Base-by-base conservation (phyloP, 2,888 invertebrate species). In the Hoplodrina blanda region DNA sequence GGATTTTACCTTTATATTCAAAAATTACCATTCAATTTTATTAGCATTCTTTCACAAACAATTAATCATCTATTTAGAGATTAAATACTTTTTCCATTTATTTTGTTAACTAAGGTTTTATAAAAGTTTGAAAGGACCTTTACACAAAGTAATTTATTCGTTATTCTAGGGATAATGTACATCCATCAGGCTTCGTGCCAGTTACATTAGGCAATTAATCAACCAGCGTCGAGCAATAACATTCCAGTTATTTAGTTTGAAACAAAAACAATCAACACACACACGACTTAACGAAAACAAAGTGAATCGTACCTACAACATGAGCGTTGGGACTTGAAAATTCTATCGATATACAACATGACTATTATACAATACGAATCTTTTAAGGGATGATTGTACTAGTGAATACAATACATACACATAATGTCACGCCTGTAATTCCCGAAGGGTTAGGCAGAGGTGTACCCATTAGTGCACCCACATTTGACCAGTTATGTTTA, bases 181-280 rank as follows among this genome's bases (percentile, higher is more conserved):
- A 68, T 69, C 64, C 68, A 68, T 79, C 80, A 75, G 53, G 19
- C 41, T 65, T 54, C 46, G 56, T 19, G 46, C 50, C 68, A 44
- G 57, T 75, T 65, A 62, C 62, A 79, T 79, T 75, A 69, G 64
- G 64, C 33, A 65, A 79, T 77, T 79, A 64, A 77, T 77, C 80
- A 77, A 62, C 46, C 61, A 33, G 54, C 19, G 60, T 33, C 62
- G 61, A 67, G 67, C 79, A 78, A 79, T 67, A 65, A 61, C 65
- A 66, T 77, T 79, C 44, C 55, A 74, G 80, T 74, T 77, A 75
- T 79, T 77, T 79, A 64, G 75, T 74, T 77, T 46, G n/a, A 56
- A 76, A 79, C 75, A 79, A 74, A 79, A 79, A 67, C 75, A 79
- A 62, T 66, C 30, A 52, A 78, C 55, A 54, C 41, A 64, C 62